Conservation (phyloP, 2,113 vertebrate genomes). For the Camelus dromedarius region DNA sequence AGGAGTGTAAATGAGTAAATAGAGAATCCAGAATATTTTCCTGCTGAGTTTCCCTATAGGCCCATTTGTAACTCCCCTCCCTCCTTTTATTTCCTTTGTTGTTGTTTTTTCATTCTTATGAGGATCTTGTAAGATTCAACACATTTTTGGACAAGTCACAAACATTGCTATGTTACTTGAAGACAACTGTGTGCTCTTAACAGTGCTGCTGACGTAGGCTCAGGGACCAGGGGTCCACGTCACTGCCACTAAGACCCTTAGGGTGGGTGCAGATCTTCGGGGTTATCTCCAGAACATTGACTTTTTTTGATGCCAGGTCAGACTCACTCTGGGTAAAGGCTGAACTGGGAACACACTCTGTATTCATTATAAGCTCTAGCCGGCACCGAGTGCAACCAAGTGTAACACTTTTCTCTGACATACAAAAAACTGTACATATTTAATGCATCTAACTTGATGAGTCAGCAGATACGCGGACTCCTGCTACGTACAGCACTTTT, state of each 20-base stretch:
- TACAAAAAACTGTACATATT: not conserved
- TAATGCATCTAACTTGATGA: not conserved
- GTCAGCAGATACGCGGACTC: not conserved
- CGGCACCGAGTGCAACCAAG: not conserved
- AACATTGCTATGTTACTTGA: not conserved
- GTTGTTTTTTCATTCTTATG: constrained; percentile 41
- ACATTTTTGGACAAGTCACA: not conserved
- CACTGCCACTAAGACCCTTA: not conserved
- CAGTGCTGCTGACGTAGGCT: not conserved
- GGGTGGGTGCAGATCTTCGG: not conserved
- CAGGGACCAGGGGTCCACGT: not conserved
- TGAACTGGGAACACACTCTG: not conserved
- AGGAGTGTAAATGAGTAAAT: constrained; percentile 65
- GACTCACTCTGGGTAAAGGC: not conserved
- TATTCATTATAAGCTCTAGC: not conserved
- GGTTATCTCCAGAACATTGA: not conserved
- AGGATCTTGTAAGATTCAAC: not conserved
- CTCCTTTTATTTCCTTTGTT: not conserved
- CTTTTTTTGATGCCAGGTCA: not conserved
- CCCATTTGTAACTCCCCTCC: not conserved
- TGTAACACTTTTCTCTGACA: not conserved
- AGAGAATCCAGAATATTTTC: constrained; percentile 14
- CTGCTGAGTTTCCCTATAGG: not conserved
- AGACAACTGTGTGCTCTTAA: not conserved
- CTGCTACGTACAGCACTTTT: not conserved